Conservation (phyloP, 2,113 vertebrate genomes). For the Rallus limicola region DNA sequence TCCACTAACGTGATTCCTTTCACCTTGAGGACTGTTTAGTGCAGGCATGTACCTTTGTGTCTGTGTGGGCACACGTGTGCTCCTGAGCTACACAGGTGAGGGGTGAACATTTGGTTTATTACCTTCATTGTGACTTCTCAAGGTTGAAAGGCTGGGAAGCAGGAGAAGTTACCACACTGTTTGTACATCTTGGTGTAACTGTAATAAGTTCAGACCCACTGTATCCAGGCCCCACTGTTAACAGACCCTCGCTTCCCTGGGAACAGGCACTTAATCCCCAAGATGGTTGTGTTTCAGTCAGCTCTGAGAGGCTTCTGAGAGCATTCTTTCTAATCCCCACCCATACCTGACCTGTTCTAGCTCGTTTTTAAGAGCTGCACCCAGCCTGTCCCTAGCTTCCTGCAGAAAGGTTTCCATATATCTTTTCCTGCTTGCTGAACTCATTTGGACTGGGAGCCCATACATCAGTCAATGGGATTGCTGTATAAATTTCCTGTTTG, state of each 20-base stretch:
- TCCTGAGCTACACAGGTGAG: background rate
- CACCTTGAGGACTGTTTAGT: background rate
- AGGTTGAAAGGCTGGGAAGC: background rate
- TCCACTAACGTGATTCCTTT: background rate
- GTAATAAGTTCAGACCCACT: background rate
- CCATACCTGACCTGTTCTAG: slow-evolving; percentile 49
- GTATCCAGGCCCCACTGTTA: background rate
- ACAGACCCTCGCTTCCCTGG: background rate
- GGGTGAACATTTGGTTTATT: background rate
- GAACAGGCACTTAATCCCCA: background rate
- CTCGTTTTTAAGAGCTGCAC: slow-evolving; percentile 45
- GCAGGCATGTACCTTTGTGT: background rate
- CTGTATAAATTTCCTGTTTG: background rate
- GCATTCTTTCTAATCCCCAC: slow-evolving; percentile 62
- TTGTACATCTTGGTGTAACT: background rate
- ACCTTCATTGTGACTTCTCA: background rate
- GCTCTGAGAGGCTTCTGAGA: background rate
- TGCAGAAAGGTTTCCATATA: slow-evolving; percentile 28
- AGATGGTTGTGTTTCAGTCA: background rate
- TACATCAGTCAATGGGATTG: background rate
- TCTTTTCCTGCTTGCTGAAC: background rate
- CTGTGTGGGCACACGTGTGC: background rate
- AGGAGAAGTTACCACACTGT: background rate
- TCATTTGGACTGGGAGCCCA: background rate
- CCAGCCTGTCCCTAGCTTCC: slow-evolving; percentile 6